Base-by-base conservation (phyloP, 1,140 invertebrate species). In the Calliopsis andreniformis region DNA sequence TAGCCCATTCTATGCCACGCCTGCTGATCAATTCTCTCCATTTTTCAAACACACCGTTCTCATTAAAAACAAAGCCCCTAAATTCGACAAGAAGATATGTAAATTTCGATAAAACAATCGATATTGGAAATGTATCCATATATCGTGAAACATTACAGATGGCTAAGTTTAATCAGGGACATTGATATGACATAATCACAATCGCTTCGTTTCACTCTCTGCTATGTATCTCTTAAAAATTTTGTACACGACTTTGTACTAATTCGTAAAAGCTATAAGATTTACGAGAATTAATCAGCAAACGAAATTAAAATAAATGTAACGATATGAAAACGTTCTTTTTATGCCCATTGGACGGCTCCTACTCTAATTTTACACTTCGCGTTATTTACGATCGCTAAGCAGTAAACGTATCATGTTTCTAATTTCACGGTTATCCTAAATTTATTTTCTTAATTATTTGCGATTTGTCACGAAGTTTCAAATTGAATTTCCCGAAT, bases 321-420 rank as follows among this genome's bases (percentile, higher is more conserved):
- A 86, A 84, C 51, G 55, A 77, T 87, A 82, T 59, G 81, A 66
- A 39, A 79, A 84, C 61, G 76, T 47, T 53, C 81, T 76, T 68
- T 75, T 71, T 43, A 80, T 85, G 86, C 80, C 86, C 86, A 87
- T 69, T 89, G 88, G 90, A 91, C 89, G 90, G 88, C 82, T 87
- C 79, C 87, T 89, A 90, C 78, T 76, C 87, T 89, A 89, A 84
- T 84, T 69, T 82, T 88, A 84, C 32, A 79, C 72, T 61, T 82
- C 66, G 67, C 58, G 28, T 82, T 78, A 76, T 68, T 66, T 78
- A 61, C 76, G 78, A 61, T 82, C 49, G 76, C 75, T 87, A 87
- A 84, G 75, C 76, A 63, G 56, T 82, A 79, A 85, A 80, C 67
- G 56, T 85, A 62, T 64, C 63, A 67, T 62, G 56, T 66, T 70